Evolutionary conservation across 2,113 vertebrate genomes (phyloP).

Genomic region (Danio rerio): DNA sequence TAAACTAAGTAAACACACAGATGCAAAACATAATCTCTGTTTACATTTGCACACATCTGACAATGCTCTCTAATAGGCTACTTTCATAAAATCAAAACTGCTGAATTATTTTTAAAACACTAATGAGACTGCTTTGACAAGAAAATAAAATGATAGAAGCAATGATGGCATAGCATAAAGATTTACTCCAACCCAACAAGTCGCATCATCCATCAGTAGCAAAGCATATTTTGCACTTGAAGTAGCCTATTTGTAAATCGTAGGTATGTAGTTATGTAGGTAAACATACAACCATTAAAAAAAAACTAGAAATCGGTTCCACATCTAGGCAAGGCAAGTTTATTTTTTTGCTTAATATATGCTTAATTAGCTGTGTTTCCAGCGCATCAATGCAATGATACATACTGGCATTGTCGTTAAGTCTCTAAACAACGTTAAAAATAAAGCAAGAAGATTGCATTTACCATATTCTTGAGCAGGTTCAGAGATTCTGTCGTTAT

Average conservation of each 20-base stretch:
- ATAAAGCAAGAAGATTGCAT: neutral
- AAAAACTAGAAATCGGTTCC: too few species aligned
- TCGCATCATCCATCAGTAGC: neutral
- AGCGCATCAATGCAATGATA: neutral
- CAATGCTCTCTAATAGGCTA: neutral
- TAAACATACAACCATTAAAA: too few species aligned
- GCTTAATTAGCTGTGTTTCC: neutral
- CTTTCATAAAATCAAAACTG: neutral
- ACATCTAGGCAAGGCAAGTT: too few species aligned
- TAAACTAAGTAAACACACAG: too few species aligned
- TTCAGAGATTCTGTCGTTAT: neutral
- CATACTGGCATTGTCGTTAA: neutral
- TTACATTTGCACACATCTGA: neutral
- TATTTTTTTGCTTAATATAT: too few species aligned
- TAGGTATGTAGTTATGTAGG: too few species aligned
- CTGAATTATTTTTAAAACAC: too few species aligned
- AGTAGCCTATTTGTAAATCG: too few species aligned
- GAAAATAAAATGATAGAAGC: neutral
- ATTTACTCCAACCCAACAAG: neutral
- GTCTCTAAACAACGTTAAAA: neutral
- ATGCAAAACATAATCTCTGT: too few species aligned
- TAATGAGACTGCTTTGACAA: neutral
- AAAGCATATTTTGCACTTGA: too few species aligned
- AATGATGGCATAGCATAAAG: neutral
- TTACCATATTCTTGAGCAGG: conserved; percentile 32